Evolutionary conservation across 2,113 vertebrate genomes (phyloP), one percentile per base, ranked within the genome.

Genomic region (Copsychus sechellarum): DNA sequence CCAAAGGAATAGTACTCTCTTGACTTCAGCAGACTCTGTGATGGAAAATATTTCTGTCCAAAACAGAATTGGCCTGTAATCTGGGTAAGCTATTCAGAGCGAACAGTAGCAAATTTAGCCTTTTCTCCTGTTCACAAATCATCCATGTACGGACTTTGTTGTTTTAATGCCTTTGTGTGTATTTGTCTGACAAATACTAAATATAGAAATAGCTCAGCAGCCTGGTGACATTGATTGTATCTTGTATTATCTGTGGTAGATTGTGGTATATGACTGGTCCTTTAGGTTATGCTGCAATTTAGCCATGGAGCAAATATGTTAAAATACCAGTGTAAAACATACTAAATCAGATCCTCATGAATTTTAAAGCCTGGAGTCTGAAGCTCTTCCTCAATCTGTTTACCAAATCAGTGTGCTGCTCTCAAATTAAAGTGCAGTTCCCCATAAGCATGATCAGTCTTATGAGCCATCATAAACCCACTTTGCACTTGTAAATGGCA

Each of bases 1-100:
- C 81, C 96, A 96, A 67, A 93, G 56, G 66, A 88, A 64, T 8
- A 70, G 76, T 16, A 34, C 60, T 71, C 81, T 78, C 58, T 86
- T 81, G 86, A 95, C 88, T 95, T 90, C 53, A 94, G 56, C 76
- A 94, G 43, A 45, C 64, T 66, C 79, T 88, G 67, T 14, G 90
- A 95, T 91, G 95, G 95, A 96, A 96, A 96, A 93, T 96, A 96
- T 92, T 96, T 88, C 80, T 83, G 51, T 92, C 92, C 90, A 92
- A 92, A 95, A 83, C 79, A 93, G 93, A 94, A 96, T 88, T 94
- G 88, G 90, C 88, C 64, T 78, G 67, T 77, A 86, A 95, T 88
- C 90, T 81, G 90, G 76, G 64, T 90, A 78, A 96, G 50, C 93
- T 94, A 95, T 95, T 96, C 82, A 86, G 95, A 92, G 86, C 62